Evolutionary conservation across 2,888 invertebrate genomes (phyloP), one percentile per base, ranked within the genome.

Genomic region (Oscheius sp.): DNA sequence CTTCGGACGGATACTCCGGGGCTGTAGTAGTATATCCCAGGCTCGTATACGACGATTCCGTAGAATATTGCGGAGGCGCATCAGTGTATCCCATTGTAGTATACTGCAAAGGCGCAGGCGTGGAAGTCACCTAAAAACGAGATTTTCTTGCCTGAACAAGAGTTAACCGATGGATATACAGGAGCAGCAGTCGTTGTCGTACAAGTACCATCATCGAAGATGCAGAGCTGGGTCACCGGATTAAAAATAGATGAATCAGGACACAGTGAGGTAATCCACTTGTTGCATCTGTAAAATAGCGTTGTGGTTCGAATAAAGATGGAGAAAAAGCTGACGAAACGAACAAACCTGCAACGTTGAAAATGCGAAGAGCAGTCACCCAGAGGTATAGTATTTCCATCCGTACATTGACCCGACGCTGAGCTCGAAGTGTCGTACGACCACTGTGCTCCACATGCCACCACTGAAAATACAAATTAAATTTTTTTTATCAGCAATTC

Each of bases 191-290:
- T 4, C 2, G 50, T 13, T 53, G 53, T 53, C 3, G 48, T 1
- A 58, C 81, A 82, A 57, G 76, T 70, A 37, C 76, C 76, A 29
- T 79, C 58, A 57, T 79, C 79, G 72, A 76, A 83, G 11, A 83
- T 78, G 70, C 83, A 83, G 51, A 83, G 60, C 29, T 75, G 71
- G 57, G 81, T 66, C 5, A 73, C 59, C 0, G 75, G 62, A 47
- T 83, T 82, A 66, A 82, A 83, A 4, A 83, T 70, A 2, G 83
- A 79, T 53, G 75, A 71, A n/a, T 73, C 77, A 13, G 83, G 83
- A 57, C 83, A 83, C 53, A 79, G 76, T 33, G 76, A 74, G 1
- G 74, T 62, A 10, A 50, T 50, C 74, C 74, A 74, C 33, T 48
- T 29, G n/a, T 66, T 48, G 48, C 53, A 51, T 33, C 74, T 74